phyloP scores from a whole-genome alignment of 2,888 invertebrate genomes.

The Rhingia campestris region DNA sequence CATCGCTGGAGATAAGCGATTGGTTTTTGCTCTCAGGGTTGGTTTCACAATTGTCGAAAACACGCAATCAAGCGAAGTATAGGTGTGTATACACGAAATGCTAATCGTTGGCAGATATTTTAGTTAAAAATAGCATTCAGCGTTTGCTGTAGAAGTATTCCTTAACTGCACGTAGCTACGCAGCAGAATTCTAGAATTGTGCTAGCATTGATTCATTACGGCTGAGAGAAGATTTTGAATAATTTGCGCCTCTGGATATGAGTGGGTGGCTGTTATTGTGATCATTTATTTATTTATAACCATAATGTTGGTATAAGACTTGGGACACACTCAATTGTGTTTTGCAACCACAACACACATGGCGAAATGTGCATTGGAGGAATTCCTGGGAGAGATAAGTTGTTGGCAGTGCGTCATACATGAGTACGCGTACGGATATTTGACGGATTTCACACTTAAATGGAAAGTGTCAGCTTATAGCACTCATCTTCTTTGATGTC shows the following conservation, averaged over 20 bases:
- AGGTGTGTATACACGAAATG: neutral
- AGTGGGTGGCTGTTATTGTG: neutral
- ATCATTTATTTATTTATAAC: neutral
- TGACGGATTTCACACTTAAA: too few relatives aligned
- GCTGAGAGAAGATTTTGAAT: neutral
- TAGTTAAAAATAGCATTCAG: constrained; percentile 5
- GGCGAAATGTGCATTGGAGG: too few relatives aligned
- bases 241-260: too few relatives aligned
- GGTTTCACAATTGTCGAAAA: constrained; percentile 19
- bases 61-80: constrained; percentile 3
- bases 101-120: neutral
- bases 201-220: neutral
- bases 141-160: neutral
- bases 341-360: too few relatives aligned
- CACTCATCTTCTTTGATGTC: too few relatives aligned
- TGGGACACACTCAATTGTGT: neutral
- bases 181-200: too few relatives aligned
- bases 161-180: neutral
- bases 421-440: too few relatives aligned
- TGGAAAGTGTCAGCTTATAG: too few relatives aligned
- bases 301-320: neutral
- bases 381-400: too few relatives aligned
- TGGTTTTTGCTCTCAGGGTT: constrained; percentile 5
- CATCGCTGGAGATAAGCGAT: constrained; percentile 41
- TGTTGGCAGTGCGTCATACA: too few relatives aligned